Base-by-base conservation (phyloP, 2,113 vertebrate genomes). In the Vombatus ursinus region DNA sequence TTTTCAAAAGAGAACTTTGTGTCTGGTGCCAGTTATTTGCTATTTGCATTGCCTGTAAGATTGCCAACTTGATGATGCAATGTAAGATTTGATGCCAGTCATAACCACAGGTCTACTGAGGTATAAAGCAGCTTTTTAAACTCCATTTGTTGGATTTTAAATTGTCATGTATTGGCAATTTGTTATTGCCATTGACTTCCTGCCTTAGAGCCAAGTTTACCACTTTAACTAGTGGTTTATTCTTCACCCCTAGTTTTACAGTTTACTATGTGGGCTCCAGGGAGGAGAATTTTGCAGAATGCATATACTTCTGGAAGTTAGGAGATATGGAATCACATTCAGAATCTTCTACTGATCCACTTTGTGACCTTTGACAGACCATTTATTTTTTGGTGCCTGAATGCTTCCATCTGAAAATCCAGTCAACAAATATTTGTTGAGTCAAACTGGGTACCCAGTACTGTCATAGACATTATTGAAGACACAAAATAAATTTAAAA, bases 91-190 rank as follows among this genome's bases (percentile, higher is more conserved):
- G 10, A 94, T 91, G 84, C 51, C 2, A 96, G 57, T 10, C 37
- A 52, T 95, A 94, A 92, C 53, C 89, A 47, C 52, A 95, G 96
- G 95, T 93, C 91, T 68, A 96, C 90, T 89, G 37, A 95, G 92
- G 92, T 93, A 91, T 92, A 93, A 96, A 97, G 50, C 93, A 98
- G 90, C 95, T 97, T 97, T 44, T 37, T 89, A 61, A 96, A 93
- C 94, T 97, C 94, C 77, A 52, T 92, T 97, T 93, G 84, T 49
- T 97, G 57, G 84, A 95, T 97, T 98, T 96, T 98, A 93, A 97
- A 47, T 94, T 97, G 94, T 91, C 94, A 93, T 84, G 91, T 94
- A 91, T 50, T n/a, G 8, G 96, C 50, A 97, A 96, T 97, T 97
- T 97, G 95, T 95, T 97, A 89, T 22, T 96, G 95, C 95, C 96